Evolutionary conservation across 1,140 invertebrate species (phyloP), one percentile per base, ranked within the genome.

Genomic region (Bombus terrestris): DNA sequence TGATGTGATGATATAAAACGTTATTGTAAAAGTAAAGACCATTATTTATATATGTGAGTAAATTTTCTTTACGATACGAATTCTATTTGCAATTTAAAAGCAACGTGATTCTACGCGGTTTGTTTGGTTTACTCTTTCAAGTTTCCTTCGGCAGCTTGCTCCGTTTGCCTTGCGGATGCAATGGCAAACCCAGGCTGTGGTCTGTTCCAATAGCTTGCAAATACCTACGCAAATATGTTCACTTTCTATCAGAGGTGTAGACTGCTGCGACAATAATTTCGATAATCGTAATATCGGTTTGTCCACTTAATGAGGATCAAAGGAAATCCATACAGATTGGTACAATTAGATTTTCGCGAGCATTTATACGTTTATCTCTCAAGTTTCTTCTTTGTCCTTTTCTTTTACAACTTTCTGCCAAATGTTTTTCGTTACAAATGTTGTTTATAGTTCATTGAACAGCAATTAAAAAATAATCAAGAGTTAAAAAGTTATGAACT

Each of bases 191-290:
- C 35, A 72, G 47, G 39, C 53, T 53, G 83, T 35, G 77, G 68
- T 80, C 71, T 80, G 35, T 85, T 37, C 77, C 83, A 81, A 85
- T 85, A 73, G 68, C 39, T 59, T 18, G 57, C 41, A 80, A 81
- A 81, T 85, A 64, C 77, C n/a, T 59, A 39, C 25, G 35, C 77
- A 85, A 85, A 85, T 43, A 81, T 83, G 35, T 53, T 43, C 68
- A 37, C 41, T 73, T 80, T 80, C 53, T 59, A 80, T 28, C 32
- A 25, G 57, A 85, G 8, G 83, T 53, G 76, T 43, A 64, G 32
- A 59, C 75, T 22, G 64, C 22, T 18, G 43, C 13, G 39, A 39
- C 25, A 66, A 83, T 59, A 41, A 25, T 64, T 57, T 37, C 43
- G 47, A 47, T 47, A 47, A 47, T 47, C 47, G 22, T n/a, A 6